Base-by-base conservation (phyloP, 2,888 invertebrate genomes). In the Andrena flavipes region DNA sequence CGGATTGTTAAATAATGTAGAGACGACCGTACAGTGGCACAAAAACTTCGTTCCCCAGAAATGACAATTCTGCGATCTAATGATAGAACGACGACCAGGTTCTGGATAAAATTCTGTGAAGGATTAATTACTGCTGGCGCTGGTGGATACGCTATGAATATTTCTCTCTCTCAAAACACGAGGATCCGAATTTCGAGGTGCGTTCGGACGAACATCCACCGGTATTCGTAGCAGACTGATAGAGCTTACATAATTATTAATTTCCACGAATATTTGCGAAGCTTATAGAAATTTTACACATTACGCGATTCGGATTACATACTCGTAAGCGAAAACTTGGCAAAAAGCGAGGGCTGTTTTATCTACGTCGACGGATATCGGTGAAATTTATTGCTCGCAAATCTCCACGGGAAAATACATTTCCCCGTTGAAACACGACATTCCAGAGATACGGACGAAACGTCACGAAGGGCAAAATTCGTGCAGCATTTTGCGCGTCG, bases 381-480 rank as follows among this genome's bases (percentile, higher is more conserved):
- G 26, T 56, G 4, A 2, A 71, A 67, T 80, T 79, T 79, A 79
- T 64, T 29, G n/a, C 1, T 8, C 35, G 48, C 68, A 71, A 71
- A 65, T 79, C 10, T 30, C 20, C 0, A 3, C 23, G 13, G 10
- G 13, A 8, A 29, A 30, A 67, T 62, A 10, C 26, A 48, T 48
- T 29, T 56, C 48, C 20, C 16, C 7, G 26, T 8, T 1, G 16
- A 5, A 33, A 54, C n/a, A 23, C 29, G 56, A 63, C 76, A 62
- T 62, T 7, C 23, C 8, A 1, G 8, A 20, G 7, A 26, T 63
- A 23, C 23, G 20, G 29, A 6, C 20, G 42, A 5, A 13, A 67
- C 2, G 8, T 20, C 76, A 29, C 56, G 16, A 13, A 10, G 20
- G 16, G 3, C 0, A 42, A 26, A 59, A 48, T 42, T 69, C 42